These are phyloP conservation scores for Neomonachus schauinslandi DNA, from an alignment of 2,113 vertebrate genomes.

Conservation along the genomic window DNA sequence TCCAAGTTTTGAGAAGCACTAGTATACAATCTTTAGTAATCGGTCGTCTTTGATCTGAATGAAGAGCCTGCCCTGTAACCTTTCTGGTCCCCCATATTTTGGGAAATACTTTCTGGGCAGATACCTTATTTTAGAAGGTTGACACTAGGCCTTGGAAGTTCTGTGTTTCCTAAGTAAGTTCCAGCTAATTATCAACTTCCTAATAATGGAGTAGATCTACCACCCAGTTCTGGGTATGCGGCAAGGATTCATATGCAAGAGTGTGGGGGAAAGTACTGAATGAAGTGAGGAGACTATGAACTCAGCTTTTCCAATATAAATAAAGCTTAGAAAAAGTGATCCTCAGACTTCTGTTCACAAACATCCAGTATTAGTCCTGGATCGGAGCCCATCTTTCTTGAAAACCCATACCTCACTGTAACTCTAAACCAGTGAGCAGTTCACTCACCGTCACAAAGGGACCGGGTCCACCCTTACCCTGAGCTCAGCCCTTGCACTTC, in stretches of 20 bases:
- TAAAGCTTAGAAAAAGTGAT: background rate
- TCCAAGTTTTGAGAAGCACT: background rate
- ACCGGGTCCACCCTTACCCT: background rate
- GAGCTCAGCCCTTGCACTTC: background rate
- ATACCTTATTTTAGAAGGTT: background rate
- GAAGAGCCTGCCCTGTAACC: background rate
- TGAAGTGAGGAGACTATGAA: background rate
- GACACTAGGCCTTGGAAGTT: background rate
- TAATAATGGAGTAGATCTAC: background rate
- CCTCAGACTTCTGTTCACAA: background rate
- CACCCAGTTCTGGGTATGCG: background rate
- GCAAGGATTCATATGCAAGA: background rate
- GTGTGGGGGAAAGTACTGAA: background rate
- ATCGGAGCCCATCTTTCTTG: background rate
- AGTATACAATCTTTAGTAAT: background rate
- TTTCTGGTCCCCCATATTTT: background rate
- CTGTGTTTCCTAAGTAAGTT: background rate
- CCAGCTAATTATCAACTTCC: background rate
- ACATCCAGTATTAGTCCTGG: background rate
- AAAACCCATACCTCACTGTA: background rate
- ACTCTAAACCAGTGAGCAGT: background rate
- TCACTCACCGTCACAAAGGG: background rate
- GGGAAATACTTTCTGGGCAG: background rate
- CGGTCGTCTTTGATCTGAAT: background rate
- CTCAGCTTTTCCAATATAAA: background rate